These are phyloP conservation scores for Coptodon bakossiorum DNA, from an alignment of 2,113 vertebrate species.

Conservation along the genomic window DNA sequence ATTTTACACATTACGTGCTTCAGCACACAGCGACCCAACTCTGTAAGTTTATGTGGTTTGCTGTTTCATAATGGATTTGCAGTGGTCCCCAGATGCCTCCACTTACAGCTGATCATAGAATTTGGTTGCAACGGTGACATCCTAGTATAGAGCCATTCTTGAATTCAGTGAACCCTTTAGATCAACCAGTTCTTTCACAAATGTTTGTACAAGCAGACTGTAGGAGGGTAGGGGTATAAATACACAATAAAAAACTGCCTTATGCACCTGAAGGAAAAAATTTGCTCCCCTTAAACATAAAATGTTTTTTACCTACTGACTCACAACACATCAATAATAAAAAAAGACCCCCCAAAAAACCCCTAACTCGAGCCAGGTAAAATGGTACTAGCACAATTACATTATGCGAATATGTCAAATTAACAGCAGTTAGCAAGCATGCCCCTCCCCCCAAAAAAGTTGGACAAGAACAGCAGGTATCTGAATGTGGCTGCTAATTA, in stretches of 20 bases:
- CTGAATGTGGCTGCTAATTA: slow-evolving; percentile 35
- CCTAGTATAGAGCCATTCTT: neutral
- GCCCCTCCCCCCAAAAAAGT: neutral
- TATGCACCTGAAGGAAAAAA: no score
- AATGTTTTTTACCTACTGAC: neutral
- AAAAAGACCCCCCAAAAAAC: neutral
- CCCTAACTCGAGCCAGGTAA: neutral
- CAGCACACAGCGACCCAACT: neutral
- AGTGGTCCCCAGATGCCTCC: neutral
- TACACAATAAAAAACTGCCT: neutral
- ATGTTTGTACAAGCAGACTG: neutral
- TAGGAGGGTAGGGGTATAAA: neutral
- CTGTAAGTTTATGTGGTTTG: neutral
- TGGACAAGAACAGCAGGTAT: slow-evolving; percentile 16
- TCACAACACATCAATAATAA: neutral
- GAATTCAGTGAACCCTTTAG: neutral
- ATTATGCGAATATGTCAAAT: neutral
- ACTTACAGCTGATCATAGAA: neutral
- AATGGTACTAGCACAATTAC: neutral
- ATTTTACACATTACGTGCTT: neutral
- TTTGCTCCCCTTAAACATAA: neutral
- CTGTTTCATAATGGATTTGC: neutral
- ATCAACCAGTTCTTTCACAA: neutral
- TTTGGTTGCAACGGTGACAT: neutral
- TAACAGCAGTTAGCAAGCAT: neutral